These are phyloP conservation scores for Bubalus kerabau DNA, from an alignment of 2,113 vertebrate genomes.

Conservation along the genomic window DNA sequence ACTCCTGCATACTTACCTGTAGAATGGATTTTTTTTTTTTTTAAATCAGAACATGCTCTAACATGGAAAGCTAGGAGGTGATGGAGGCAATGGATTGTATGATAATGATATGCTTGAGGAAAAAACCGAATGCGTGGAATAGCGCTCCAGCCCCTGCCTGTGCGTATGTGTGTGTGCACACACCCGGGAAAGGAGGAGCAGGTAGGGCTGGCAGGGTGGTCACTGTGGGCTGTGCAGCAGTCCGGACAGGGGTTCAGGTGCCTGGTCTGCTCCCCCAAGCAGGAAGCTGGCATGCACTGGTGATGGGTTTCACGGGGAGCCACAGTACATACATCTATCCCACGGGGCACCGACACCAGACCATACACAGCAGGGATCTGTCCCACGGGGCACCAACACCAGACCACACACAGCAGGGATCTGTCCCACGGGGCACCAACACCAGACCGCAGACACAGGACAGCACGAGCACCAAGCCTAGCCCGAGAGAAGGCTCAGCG, in stretches of 20 bases:
- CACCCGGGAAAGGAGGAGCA: background rate
- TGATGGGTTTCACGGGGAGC: constrained; percentile 38
- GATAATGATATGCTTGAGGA: background rate
- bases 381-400: background rate
- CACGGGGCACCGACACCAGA: constrained; percentile 1
- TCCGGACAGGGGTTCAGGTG: background rate
- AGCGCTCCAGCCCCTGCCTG: background rate
- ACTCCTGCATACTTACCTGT: constrained; percentile 37
- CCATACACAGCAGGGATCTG: background rate
- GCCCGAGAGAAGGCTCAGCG: background rate
- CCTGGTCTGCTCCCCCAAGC: background rate
- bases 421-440: background rate
- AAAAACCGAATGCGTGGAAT: background rate
- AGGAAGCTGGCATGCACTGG: constrained; percentile 63
- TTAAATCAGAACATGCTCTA: background rate
- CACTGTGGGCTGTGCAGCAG: background rate
- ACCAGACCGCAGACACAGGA: background rate
- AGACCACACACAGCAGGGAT: background rate
- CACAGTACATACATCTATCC: background rate
- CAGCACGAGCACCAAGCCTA: constrained; percentile 28
- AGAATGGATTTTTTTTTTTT: background rate
- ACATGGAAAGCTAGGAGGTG: background rate
- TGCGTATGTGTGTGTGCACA: background rate
- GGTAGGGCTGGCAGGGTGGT: background rate
- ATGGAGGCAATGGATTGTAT: background rate